phyloP scores from a whole-genome alignment of 2,797 vertebrate genomes.

The Chaenodraco wilsoni region DNA sequence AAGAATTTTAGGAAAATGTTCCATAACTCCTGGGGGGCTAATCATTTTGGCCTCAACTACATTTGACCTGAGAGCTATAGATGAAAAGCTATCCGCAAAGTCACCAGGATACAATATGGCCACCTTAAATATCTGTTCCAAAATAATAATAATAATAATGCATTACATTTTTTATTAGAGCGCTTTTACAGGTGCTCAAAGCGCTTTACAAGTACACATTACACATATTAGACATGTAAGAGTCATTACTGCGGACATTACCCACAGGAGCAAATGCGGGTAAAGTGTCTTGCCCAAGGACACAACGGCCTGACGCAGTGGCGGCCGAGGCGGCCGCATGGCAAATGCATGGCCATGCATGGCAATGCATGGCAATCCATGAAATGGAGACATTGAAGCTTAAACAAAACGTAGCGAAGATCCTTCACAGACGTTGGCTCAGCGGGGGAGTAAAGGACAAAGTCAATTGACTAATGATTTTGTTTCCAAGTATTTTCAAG shows the following conservation, averaged over 20 bases:
- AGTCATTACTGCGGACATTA: too few species aligned
- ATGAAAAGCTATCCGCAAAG: neutral
- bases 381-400: constrained; percentile 24
- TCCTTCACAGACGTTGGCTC: constrained; percentile 37
- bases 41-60: too few species aligned
- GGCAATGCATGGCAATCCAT: neutral
- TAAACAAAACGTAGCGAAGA: constrained; percentile 38
- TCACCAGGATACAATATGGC: too few species aligned
- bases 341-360: neutral
- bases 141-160: neutral
- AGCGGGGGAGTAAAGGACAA: constrained; percentile 3
- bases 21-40: too few species aligned
- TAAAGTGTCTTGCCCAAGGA: too few species aligned
- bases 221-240: too few species aligned
- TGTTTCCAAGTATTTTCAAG: constrained; percentile 56
- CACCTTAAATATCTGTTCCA: neutral
- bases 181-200: too few species aligned
- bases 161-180: too few species aligned
- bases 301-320: too few species aligned
- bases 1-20: too few species aligned
- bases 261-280: too few species aligned
- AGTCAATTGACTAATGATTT: constrained; percentile 76
- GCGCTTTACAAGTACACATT: too few species aligned
- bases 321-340: neutral
- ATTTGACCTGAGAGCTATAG: neutral